A percentile compares a stretch with the other conserved stretches of the same genome.
These are phyloP conservation scores for Sitophilus oryzae DNA, from an alignment of 1,140 invertebrate genomes.

Conservation along the genomic window DNA sequence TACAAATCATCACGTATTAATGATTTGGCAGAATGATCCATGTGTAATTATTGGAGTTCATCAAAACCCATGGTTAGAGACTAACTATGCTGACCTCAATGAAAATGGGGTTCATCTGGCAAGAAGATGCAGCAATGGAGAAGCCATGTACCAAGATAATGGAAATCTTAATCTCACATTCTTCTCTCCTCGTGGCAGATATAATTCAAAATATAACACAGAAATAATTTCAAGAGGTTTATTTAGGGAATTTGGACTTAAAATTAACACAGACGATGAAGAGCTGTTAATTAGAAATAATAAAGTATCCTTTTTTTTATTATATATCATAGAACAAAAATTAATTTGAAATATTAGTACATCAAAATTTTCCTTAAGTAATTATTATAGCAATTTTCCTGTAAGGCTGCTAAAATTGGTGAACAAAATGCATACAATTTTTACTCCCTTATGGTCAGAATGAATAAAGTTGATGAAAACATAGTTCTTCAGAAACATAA, in stretches of 20 bases:
- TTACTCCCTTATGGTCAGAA: conserved; percentile 84
- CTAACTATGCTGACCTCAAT: conserved; percentile 56
- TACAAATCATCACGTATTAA: conserved; percentile 69
- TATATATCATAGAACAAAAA: background rate
- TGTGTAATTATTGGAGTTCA: conserved; percentile 93
- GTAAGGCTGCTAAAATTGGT: conserved; percentile 86
- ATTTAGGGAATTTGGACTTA: conserved; percentile 69
- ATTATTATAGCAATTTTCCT: conserved; percentile 63
- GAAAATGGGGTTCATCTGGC: conserved; percentile 66
- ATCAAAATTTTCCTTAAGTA: conserved; percentile 26
- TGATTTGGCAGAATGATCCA: conserved; percentile 88
- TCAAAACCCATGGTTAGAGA: conserved; percentile 95
- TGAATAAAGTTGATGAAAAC: conserved; percentile 71
- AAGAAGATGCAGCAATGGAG: conserved; percentile 90
- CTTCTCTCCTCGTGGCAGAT: conserved; percentile 70
- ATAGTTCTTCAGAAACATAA: conserved; percentile 44
- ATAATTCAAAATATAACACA: conserved; percentile 79
- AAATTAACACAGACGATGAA: conserved; percentile 61
- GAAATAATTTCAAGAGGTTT: conserved; percentile 76
- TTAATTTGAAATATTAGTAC: conserved; percentile 1
- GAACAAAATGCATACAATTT: conserved; percentile 86
- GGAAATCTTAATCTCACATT: conserved; percentile 93
- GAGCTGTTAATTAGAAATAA: conserved; percentile 77
- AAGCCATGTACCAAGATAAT: conserved; percentile 91
- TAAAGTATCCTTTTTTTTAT: conserved; percentile 61